Conservation (phyloP, 1,140 invertebrate species). For the Acromyrmex charruanus region DNA sequence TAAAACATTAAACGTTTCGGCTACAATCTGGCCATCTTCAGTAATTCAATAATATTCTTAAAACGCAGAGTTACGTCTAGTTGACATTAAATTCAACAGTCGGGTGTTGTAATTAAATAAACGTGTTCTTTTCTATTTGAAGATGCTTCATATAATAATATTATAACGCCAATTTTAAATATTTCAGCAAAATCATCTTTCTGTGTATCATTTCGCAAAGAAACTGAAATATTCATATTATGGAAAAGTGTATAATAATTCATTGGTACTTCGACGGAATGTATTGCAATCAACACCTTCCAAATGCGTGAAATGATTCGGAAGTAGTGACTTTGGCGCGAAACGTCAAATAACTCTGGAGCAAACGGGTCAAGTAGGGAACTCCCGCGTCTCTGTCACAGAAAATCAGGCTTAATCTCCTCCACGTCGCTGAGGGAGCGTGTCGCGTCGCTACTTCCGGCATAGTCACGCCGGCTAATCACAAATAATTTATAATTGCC, state of each 20-base stretch:
- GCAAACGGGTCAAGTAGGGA: slow-evolving; percentile 17
- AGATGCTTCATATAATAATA: too few species aligned
- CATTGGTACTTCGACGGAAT: not conserved
- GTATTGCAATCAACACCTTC: slow-evolving; percentile 16
- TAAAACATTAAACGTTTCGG: too few species aligned
- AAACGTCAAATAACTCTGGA: slow-evolving; percentile 1
- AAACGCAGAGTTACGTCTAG: too few species aligned
- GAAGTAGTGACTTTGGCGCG: slow-evolving; percentile 30
- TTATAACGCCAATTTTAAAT: too few species aligned
- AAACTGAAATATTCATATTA: not conserved
- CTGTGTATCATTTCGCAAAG: not conserved
- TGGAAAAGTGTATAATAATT: not conserved
- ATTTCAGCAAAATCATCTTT: too few species aligned
- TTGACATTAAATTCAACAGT: too few species aligned
- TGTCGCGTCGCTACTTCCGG: slow-evolving; percentile 53
- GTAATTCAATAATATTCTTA: too few species aligned
- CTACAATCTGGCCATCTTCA: too few species aligned
- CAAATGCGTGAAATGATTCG: slow-evolving; percentile 27
- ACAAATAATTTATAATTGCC: slow-evolving; percentile 76
- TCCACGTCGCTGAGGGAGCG: slow-evolving; percentile 19
- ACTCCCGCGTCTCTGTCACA: slow-evolving; percentile 38
- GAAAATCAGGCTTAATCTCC: slow-evolving; percentile 48
- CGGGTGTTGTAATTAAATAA: too few species aligned
- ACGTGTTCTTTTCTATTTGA: too few species aligned
- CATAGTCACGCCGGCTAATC: slow-evolving; percentile 52